These are phyloP conservation scores for Microchirus variegatus DNA, from an alignment of 2,797 vertebrate species.

Conservation along the genomic window DNA sequence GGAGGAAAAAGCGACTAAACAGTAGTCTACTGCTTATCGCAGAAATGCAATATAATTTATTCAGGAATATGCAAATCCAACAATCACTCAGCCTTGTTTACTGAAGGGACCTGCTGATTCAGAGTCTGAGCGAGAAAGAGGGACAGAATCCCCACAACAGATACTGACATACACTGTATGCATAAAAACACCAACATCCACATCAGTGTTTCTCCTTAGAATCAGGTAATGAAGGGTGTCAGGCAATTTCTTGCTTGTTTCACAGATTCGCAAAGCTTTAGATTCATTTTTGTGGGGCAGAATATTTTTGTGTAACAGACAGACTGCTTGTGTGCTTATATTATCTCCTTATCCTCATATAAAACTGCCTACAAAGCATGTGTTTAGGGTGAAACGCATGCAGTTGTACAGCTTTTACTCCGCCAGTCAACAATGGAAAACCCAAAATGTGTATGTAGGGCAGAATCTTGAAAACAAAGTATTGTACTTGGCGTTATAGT, in stretches of 20 bases:
- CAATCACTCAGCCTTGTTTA: slow-evolving; percentile 80
- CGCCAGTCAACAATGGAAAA: too few species aligned
- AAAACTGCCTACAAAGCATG: too few species aligned
- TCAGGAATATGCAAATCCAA: slow-evolving; percentile 80
- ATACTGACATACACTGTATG: slow-evolving; percentile 47
- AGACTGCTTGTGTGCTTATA: background rate
- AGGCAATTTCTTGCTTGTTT: slow-evolving; percentile 51
- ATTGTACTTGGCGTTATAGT: too few species aligned
- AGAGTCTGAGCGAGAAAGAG: slow-evolving; percentile 48
- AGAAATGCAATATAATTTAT: slow-evolving; percentile 80
- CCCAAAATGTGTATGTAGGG: too few species aligned
- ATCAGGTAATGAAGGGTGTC: slow-evolving; percentile 44
- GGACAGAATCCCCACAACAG: slow-evolving; percentile 41
- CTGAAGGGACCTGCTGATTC: slow-evolving; percentile 80
- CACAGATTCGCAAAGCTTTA: slow-evolving; percentile 29
- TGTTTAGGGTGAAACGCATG: too few species aligned
- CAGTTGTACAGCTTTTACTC: too few species aligned
- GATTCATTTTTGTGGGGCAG: slow-evolving; percentile 19
- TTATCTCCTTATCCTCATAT: background rate
- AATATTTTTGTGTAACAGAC: slow-evolving; percentile 29
- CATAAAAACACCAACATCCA: slow-evolving; percentile 42
- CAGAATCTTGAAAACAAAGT: too few species aligned
- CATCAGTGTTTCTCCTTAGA: slow-evolving; percentile 48
- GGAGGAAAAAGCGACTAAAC: slow-evolving; percentile 63
- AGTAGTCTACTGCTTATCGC: slow-evolving; percentile 74